Base-by-base conservation (phyloP, 2,888 invertebrate species). In the Eustalomyia histrio region DNA sequence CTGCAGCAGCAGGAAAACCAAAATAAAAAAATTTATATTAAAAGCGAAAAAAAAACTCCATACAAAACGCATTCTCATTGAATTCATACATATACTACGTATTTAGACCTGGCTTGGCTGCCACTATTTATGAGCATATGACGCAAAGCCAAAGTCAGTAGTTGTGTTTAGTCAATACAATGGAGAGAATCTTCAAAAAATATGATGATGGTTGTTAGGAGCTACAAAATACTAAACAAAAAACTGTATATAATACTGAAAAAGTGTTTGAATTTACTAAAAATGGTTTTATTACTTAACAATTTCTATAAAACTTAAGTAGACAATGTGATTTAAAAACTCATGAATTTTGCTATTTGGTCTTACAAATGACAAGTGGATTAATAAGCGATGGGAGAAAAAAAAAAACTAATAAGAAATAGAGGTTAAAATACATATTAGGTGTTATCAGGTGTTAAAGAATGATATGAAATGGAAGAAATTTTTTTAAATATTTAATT, bases 271-370 rank as follows among this genome's bases (percentile, higher is more conserved):
- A 50, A 50, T 68, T 74, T 69, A 47, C 78, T 81, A 75, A 75
- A 81, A 81, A 81, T 78, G 78, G 78, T 78, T 81, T 78, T 81
- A 81, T 81, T 81, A 74, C 81, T 78, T 58, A 61, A 74, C 81
- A 57, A 78, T 71, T 75, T 74, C 78, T 71, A 71, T 78, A 81
- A 78, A 81, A 71, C 58, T 78, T 55, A 71, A 81, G 61, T 43
- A 35, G 81, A 81, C 81, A 68, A 29, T 73, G 60, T 78, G 78
- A 81, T 81, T 81, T 81, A 81, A 81, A 81, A 81, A 81, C 81
- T 81, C 78, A 78, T 81, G 81, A 81, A 78, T 71, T 81, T 78
- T 67, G 67, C n/a, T 60, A 18, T 71, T 71, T 60, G 69, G 58
- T 33, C 58, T 53, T 64, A 64, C 35, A 76, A 73, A 63, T 73